Evolutionary conservation across 2,113 vertebrate species (phyloP), one percentile per base, ranked within the genome.

Genomic region (Apeltes quadracus): DNA sequence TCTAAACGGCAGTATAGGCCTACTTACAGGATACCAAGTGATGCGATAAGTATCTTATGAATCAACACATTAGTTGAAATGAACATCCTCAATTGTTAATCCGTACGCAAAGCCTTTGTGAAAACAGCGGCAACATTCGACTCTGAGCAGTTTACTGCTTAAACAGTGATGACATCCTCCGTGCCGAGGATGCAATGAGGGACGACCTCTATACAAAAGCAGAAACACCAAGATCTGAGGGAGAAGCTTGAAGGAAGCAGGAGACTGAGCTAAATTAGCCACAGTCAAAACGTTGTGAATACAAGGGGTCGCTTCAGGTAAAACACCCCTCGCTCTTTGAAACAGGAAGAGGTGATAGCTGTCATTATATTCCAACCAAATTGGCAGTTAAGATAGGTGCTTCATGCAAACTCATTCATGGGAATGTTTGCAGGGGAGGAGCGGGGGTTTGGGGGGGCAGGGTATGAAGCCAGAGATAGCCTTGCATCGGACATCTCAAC

Each of bases 291-390:
- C 13, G 54, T 20, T 56, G 20, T 58, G 46, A 10, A n/a, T 13
- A 32, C 25, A 71, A 71, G 20, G 58, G 5, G 34, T 18, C 48
- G 18, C 55, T 61, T 55, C 48, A 23, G 36, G 36, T 68, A 2
- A 59, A 50, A 50, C 22, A 53, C 38, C 38, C 48, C 39, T 51
- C 29, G 1, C 27, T 43, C 61, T 69, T 39, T 39, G 22, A 55
- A 71, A 25, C 46, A 50, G 48, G 34, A 63, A 61, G 32, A 57
- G 29, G 55, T 14, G 29, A 32, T 61, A 63, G 54, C 56, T 22
- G 48, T 23, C 43, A 72, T 74, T 74, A 75, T 59, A 74, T 68
- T 83, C 22, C 29, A 78, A 23, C 48, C 61, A 78, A 76, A 78
- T n/a, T 61, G 41, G 53, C 64, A 59, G 59, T 58, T 61, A 32